A percentile compares a stretch with the other conserved stretches of the same genome.
phyloP scores from a whole-genome alignment of 2,888 invertebrate genomes.

The Agonopterix heracliana region DNA sequence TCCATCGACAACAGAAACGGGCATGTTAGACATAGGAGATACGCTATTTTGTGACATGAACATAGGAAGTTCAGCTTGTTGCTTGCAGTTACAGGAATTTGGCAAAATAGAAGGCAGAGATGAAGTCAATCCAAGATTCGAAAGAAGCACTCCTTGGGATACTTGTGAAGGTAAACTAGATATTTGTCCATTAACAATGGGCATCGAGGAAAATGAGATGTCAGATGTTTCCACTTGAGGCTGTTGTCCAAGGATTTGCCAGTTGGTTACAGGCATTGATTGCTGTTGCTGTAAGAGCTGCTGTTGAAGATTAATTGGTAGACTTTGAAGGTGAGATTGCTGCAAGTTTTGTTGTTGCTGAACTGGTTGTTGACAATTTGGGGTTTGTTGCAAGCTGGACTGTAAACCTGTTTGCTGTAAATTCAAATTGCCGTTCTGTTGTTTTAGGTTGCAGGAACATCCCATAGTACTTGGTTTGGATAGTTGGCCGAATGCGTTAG shows the following conservation, averaged over 20 bases:
- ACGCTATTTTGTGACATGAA: conserved; percentile 8
- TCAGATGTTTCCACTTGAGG: conserved; percentile 1
- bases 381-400: conserved; percentile 26
- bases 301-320: conserved; percentile 11
- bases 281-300: conserved; percentile 12
- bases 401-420: conserved; percentile 4
- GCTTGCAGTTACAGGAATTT: not conserved
- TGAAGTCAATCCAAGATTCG: conserved; percentile 8
- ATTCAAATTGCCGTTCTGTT: not conserved
- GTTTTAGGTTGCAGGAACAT: not conserved
- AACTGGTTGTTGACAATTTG: conserved; percentile 13
- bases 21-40: conserved; percentile 4
- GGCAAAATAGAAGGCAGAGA: conserved; percentile 6
- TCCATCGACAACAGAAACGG: conserved; percentile 2
- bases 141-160: conserved; percentile 6
- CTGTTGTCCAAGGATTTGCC: conserved; percentile 1
- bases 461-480: not conserved
- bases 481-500: not conserved
- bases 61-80: conserved; percentile 4
- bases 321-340: not conserved
- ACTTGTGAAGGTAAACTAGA: conserved; percentile 7
- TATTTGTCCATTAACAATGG: conserved; percentile 2
- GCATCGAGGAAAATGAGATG: conserved; percentile 3
- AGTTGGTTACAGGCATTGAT: conserved; percentile 1
- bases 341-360: conserved; percentile 8